phyloP scores from a whole-genome alignment of 2,797 vertebrate genomes.

The Potorous gilbertii region DNA sequence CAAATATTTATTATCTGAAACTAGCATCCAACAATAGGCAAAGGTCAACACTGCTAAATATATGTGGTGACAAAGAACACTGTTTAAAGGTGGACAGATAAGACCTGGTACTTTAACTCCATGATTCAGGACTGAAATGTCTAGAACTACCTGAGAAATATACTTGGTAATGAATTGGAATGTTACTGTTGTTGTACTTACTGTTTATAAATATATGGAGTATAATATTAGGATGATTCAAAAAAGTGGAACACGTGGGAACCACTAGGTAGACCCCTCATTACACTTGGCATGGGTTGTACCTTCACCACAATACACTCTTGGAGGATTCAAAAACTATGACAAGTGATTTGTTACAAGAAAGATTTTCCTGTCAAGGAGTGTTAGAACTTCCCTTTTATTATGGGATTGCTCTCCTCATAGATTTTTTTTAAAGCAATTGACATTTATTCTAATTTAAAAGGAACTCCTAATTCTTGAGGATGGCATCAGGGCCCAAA shows the following conservation, averaged over 20 bases:
- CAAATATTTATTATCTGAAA: background rate
- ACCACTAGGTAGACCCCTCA: background rate
- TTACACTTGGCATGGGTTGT: background rate
- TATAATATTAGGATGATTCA: background rate
- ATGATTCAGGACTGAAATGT: background rate
- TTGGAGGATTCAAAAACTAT: background rate
- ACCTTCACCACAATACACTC: background rate
- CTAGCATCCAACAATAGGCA: background rate
- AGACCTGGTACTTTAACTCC: background rate
- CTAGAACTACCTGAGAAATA: background rate
- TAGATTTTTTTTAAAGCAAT: background rate
- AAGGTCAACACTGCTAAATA: background rate
- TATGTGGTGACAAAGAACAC: background rate
- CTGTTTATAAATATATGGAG: background rate
- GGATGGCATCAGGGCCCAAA: background rate
- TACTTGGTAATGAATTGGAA: background rate
- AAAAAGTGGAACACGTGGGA: background rate
- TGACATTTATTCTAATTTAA: background rate
- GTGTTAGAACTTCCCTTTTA: background rate
- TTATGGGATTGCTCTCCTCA: background rate
- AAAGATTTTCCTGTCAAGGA: background rate
- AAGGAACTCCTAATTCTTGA: background rate
- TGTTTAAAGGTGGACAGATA: background rate
- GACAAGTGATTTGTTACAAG: background rate
- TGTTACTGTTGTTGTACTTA: background rate